Base-by-base conservation (phyloP, 2,113 vertebrate genomes). In the Stigmatopora nigra region DNA sequence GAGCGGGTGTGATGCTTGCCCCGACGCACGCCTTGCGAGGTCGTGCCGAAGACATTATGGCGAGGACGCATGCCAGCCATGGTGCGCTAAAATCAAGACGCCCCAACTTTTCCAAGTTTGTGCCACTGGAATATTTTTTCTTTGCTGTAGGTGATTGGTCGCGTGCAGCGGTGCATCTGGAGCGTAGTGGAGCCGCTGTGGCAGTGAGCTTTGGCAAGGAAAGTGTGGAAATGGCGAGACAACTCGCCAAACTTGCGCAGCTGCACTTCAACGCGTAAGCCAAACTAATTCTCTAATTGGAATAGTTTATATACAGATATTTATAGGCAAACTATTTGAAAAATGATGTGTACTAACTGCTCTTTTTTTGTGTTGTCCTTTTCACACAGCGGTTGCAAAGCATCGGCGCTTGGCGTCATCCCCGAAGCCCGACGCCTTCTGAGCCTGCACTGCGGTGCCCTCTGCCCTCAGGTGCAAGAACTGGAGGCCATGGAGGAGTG, bases 161-260 rank as follows among this genome's bases (percentile, higher is more conserved):
- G 2, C 84, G 84, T 17, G 95, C 97, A 64, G 93, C 95, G 5
- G 55, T 49, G 20, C 92, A 96, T 68, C 79, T 98, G 36, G 84
- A 86, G 72, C 87, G 51, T 36, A 97, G 96, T 16, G 80, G 91
- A 17, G 75, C 7, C 56, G 87, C 90, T 35, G 90, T 94, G 13
- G 71, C 84, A 70, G 77, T 61, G 56, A 93, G 90, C 77, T 93
- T 93, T 0, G 96, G 95, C 46, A 83, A 91, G 7, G 88, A 91
- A 73, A 98, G 95, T 51, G 58, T 95, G 35, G 97, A 98, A 88
- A 77, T 89, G 41, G 93, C 93, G 48, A 92, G 82, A 15, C 94
- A 99, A 59, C 92, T 98, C 72, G 95, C 95, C 89, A 99, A 98
- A 81, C 83, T 98, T 83, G 90, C 93, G 64, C 95, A 98, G 70